Conservation (phyloP, 2,888 invertebrate species). For the Sepiola atlantica region DNA sequence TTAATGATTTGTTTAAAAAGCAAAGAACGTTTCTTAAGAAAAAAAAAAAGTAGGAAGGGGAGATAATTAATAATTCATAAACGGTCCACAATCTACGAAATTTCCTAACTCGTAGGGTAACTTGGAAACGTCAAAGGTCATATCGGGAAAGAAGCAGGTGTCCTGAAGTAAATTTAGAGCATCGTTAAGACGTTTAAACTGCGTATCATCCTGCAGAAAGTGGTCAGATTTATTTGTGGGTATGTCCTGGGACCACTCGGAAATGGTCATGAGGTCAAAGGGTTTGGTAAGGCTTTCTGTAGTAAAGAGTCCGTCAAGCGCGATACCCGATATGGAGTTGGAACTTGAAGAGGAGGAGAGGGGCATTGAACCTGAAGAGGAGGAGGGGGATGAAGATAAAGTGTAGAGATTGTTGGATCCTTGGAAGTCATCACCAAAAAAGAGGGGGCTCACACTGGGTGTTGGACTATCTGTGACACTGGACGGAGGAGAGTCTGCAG, state of each 20-base stretch:
- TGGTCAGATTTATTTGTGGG: not conserved
- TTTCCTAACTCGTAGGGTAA: not conserved
- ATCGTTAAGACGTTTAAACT: not conserved
- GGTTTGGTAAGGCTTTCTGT: not conserved
- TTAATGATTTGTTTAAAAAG: no score
- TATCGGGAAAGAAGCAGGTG: not conserved
- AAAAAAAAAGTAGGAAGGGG: not conserved
- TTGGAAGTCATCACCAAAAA: constrained; percentile 57
- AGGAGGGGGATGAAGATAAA: not conserved
- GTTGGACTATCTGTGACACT: constrained; percentile 80
- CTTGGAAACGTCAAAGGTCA: not conserved
- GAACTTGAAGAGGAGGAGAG: not conserved
- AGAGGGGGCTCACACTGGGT: constrained; percentile 80
- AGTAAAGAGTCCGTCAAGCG: not conserved
- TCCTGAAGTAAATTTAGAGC: not conserved
- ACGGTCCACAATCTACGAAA: not conserved
- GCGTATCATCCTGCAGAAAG: not conserved
- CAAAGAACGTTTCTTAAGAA: no score
- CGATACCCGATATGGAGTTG: not conserved
- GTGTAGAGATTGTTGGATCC: not conserved
- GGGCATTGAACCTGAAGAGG: not conserved
- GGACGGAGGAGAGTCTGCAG: constrained; percentile 79
- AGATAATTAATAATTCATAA: not conserved
- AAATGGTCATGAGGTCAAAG: not conserved
- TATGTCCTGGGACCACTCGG: not conserved